Evolutionary conservation across 2,113 vertebrate genomes (phyloP).

Genomic region (Pangasianodon hypophthalmus): DNA sequence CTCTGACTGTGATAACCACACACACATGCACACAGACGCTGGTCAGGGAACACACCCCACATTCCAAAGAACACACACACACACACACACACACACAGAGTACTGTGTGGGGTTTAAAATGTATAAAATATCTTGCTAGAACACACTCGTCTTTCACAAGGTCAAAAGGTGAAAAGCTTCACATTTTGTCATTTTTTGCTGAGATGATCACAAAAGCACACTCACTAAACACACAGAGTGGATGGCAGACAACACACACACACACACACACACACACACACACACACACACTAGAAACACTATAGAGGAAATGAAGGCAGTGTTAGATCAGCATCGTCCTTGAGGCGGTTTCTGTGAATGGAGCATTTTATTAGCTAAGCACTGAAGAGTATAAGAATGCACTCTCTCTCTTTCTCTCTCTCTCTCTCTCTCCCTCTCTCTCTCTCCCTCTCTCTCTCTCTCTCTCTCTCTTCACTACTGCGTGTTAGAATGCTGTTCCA

Average conservation of each 20-base stretch:
- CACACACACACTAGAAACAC: conserved; percentile 1
- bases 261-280: conserved; percentile 23
- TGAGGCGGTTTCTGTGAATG: conserved; percentile 20
- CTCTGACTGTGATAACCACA: not conserved
- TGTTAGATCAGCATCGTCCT: conserved; percentile 15
- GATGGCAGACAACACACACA: conserved; percentile 7
- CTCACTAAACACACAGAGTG: not conserved
- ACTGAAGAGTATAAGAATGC: not conserved
- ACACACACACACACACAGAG: conserved; percentile 11
- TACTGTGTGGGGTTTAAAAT: not conserved
- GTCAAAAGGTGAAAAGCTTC: not conserved
- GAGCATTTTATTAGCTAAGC: conserved; percentile 33
- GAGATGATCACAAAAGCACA: not conserved
- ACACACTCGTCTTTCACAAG: not conserved
- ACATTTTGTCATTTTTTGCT: not conserved
- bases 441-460: not conserved
- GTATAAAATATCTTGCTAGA: not conserved
- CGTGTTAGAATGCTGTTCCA: conserved; percentile 47
- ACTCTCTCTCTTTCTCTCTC: not conserved
- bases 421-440: not conserved
- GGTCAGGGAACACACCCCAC: conserved; percentile 8
- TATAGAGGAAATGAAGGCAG: not conserved
- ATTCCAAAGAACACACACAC: not conserved
- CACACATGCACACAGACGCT: not conserved
- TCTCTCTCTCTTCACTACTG: conserved; percentile 11